A percentile compares a stretch with the other conserved stretches of the same genome.
Evolutionary conservation across 2,113 vertebrate species (phyloP).

Genomic region (Ptychochromis oligacanthus): DNA sequence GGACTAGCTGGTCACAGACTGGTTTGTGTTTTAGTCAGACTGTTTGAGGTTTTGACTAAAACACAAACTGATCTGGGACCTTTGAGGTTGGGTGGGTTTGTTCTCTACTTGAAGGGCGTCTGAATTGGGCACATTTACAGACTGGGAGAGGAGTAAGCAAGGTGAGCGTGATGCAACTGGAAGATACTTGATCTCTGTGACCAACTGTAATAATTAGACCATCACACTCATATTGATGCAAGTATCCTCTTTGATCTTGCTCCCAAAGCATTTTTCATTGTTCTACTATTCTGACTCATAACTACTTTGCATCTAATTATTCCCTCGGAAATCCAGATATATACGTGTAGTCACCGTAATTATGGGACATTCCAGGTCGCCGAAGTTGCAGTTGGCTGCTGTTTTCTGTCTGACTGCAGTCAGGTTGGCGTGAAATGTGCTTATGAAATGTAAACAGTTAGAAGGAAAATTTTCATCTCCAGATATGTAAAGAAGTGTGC

Average conservation of each 20-base stretch:
- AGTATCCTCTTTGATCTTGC: conserved; percentile 73
- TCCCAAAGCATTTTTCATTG: conserved; percentile 51
- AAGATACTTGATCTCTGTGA: conserved; percentile 95
- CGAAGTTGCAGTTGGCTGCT: conserved; percentile 41
- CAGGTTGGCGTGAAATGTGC: conserved; percentile 58
- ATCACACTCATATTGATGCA: conserved; percentile 70
- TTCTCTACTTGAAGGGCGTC: conserved; percentile 91
- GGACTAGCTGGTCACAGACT: conserved; percentile 34
- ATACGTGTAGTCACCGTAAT: conserved; percentile 43
- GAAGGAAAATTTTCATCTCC: conserved; percentile 51
- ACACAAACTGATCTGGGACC: conserved; percentile 50
- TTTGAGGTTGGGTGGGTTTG: conserved; percentile 42
- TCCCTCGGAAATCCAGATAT: conserved; percentile 74
- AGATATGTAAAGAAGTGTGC: conserved; percentile 47
- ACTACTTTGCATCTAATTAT: conserved; percentile 83
- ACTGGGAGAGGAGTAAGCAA: conserved; percentile 78
- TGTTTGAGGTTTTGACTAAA: conserved; percentile 36
- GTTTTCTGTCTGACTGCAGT: conserved; percentile 40
- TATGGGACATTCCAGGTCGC: conserved; percentile 68
- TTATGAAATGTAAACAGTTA: conserved; percentile 50
- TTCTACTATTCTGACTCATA: conserved; percentile 74
- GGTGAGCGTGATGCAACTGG: conserved; percentile 84
- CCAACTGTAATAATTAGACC: conserved; percentile 90
- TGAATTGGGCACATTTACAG: conserved; percentile 84
- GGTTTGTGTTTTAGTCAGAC: conserved; percentile 41